phyloP scores from a whole-genome alignment of 2,888 invertebrate genomes.

The Dolichopus griseipennis region DNA sequence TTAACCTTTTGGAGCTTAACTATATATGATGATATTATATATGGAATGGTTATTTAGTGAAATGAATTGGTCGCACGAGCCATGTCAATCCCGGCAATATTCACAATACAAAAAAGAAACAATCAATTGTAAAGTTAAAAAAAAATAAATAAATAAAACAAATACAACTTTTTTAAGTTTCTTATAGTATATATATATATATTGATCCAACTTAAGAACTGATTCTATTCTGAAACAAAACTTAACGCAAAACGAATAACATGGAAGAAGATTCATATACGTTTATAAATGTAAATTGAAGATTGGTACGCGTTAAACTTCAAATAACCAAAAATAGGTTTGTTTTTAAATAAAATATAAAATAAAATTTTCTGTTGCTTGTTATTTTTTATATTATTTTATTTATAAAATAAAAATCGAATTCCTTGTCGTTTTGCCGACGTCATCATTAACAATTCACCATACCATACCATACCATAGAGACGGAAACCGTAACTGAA shows the following conservation, averaged over 20 bases:
- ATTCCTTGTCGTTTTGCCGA: not conserved
- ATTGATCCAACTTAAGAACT: too few species aligned
- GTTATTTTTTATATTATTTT: not conserved
- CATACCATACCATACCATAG: not conserved
- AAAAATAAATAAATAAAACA: not conserved
- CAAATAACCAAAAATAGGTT: not conserved
- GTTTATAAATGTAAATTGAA: not conserved
- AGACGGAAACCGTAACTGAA: too few species aligned
- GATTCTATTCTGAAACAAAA: too few species aligned
- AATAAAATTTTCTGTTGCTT: not conserved
- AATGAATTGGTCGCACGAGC: conserved; percentile 6
- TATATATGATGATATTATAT: too few species aligned
- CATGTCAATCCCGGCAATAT: not conserved
- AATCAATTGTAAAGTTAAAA: too few species aligned
- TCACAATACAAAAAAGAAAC: too few species aligned
- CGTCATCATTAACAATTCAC: conserved; percentile 6
- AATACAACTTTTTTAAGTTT: not conserved
- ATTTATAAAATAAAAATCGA: not conserved
- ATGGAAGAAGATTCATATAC: not conserved
- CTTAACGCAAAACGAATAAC: not conserved
- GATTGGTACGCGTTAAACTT: not conserved
- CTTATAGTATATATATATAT: not conserved
- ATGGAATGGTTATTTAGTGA: not conserved
- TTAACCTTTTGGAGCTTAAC: too few species aligned
- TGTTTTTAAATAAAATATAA: not conserved